These are phyloP conservation scores for Crypturellus undulatus DNA, from an alignment of 2,113 vertebrate species.

Conservation along the genomic window DNA sequence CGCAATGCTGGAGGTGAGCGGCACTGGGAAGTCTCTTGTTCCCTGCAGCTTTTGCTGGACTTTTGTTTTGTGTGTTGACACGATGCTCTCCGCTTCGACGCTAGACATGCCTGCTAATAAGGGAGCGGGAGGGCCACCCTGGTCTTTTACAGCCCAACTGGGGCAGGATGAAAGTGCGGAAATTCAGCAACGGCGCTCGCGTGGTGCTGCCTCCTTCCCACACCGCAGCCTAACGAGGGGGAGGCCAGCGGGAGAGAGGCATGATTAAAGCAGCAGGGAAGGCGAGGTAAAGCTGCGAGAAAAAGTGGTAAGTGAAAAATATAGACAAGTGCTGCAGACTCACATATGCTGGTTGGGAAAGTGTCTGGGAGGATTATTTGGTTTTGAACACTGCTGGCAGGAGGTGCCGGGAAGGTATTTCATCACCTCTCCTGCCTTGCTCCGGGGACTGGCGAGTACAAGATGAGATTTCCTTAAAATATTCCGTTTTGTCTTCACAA, in stretches of 20 bases:
- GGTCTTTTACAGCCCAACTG: neutral
- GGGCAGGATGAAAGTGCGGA: neutral
- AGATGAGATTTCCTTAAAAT: neutral
- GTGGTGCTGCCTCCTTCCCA: neutral
- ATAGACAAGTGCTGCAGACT: neutral
- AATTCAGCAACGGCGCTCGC: rapidly evolving
- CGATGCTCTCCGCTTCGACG: neutral
- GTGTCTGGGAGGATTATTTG: neutral
- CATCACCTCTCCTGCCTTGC: neutral
- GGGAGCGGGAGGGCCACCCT: rapidly evolving
- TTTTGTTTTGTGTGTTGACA: neutral
- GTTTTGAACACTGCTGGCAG: neutral
- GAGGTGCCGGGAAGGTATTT: neutral
- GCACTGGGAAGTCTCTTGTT: neutral
- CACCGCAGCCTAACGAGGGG: rapidly evolving
- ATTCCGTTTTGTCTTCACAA: neutral
- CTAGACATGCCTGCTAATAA: neutral
- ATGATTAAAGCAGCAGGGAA: neutral
- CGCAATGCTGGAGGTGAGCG: neutral
- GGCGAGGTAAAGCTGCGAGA: neutral
- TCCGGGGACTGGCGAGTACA: neutral
- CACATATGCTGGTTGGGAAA: neutral
- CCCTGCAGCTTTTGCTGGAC: neutral
- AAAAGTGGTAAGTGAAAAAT: neutral
- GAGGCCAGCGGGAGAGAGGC: neutral